Evolutionary conservation across 2,797 vertebrate species (phyloP).

Genomic region (Monodelphis domestica): DNA sequence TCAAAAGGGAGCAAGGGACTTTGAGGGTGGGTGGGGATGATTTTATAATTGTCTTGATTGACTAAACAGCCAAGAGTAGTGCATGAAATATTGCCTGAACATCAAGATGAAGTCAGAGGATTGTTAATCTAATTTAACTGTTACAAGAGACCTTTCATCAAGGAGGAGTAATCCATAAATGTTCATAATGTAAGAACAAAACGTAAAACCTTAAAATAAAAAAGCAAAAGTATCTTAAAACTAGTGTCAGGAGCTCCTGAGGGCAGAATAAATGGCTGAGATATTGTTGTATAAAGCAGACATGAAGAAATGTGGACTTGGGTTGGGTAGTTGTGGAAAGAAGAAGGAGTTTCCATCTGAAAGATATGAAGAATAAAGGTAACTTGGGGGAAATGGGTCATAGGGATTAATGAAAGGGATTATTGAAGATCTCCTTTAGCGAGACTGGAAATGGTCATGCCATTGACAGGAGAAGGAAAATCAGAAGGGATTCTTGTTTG

Average conservation of each 20-base stretch:
- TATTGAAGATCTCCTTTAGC: too few species aligned
- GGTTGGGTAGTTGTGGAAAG: neutral
- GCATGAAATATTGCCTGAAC: neutral
- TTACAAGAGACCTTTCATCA: neutral
- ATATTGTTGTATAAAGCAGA: neutral
- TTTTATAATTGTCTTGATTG: neutral
- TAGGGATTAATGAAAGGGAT: too few species aligned
- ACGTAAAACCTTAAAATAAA: neutral
- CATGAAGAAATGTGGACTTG: neutral
- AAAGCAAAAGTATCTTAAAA: neutral
- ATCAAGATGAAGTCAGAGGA: neutral
- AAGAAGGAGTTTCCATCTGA: neutral
- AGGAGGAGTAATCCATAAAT: neutral
- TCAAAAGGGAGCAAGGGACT: neutral
- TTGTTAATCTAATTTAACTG: neutral
- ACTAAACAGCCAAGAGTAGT: neutral
- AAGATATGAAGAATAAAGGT: neutral
- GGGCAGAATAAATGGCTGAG: neutral
- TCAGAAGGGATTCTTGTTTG: too few species aligned
- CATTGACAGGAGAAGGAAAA: too few species aligned
- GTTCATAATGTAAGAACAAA: neutral
- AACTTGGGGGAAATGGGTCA: too few species aligned
- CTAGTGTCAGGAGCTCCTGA: neutral
- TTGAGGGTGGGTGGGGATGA: neutral
- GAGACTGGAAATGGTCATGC: too few species aligned